Evolutionary conservation across 1,140 invertebrate species (phyloP).

Genomic region (Littorina saxatilis): DNA sequence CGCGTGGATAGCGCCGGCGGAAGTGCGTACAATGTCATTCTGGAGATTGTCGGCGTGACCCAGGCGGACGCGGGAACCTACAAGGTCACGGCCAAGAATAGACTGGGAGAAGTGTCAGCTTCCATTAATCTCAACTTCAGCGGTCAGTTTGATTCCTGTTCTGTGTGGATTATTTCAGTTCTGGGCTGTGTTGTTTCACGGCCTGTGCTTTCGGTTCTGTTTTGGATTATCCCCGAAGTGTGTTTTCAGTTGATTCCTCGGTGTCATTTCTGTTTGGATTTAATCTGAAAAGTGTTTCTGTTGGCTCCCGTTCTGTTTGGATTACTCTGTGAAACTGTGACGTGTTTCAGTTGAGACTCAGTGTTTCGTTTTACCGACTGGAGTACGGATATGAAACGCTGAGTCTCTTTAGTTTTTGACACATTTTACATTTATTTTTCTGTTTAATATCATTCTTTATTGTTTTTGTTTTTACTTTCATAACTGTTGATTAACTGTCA

Average conservation of each 20-base stretch:
- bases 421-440: too few relatives aligned
- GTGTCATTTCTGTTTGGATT: too few relatives aligned
- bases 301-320: too few relatives aligned
- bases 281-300: too few relatives aligned
- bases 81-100: slow-evolving; percentile 98
- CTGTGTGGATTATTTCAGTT: not conserved
- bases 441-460: too few relatives aligned
- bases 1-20: slow-evolving; percentile 65
- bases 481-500: too few relatives aligned
- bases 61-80: slow-evolving; percentile 97
- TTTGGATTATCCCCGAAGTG: not conserved
- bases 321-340: not conserved
- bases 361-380: not conserved
- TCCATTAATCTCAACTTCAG: slow-evolving; percentile 99
- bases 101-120: slow-evolving; percentile 97
- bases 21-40: slow-evolving; percentile 65
- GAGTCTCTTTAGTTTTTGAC: too few relatives aligned
- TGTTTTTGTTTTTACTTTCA: too few relatives aligned
- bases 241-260: not conserved
- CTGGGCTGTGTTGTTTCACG: not conserved
- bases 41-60: slow-evolving; percentile 96
- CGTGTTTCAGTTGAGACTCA: not conserved
- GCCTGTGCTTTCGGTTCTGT: not conserved
- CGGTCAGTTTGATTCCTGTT: slow-evolving; percentile 55
- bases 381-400: not conserved